Evolutionary conservation across 2,113 vertebrate species (phyloP).

Genomic region (Prinia subflava): DNA sequence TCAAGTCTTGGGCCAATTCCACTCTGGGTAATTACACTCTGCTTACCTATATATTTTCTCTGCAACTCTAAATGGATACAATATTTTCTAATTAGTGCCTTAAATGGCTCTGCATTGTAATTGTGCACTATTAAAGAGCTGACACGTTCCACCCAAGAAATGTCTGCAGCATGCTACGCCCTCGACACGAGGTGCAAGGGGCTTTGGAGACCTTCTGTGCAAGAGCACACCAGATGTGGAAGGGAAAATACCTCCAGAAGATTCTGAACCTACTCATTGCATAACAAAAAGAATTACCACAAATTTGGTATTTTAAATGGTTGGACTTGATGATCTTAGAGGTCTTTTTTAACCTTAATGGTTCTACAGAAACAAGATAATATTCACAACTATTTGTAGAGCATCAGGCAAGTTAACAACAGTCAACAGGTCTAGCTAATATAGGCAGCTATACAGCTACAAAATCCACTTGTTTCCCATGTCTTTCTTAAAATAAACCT

Average conservation of each 20-base stretch:
- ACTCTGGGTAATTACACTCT: constrained; percentile 63
- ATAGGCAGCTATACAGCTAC: not conserved
- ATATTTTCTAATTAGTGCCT: constrained; percentile 64
- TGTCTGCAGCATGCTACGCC: not conserved
- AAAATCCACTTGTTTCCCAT: not conserved
- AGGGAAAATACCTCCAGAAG: not conserved
- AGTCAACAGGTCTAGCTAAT: not conserved
- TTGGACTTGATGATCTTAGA: not conserved
- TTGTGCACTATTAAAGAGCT: constrained; percentile 14
- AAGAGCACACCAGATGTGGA: not conserved
- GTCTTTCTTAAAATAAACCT: not conserved
- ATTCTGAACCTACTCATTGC: not conserved
- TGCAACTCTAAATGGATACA: constrained; percentile 56
- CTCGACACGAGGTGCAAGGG: not conserved
- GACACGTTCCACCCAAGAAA: not conserved
- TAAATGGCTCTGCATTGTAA: constrained; percentile 45
- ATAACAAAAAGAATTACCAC: not conserved
- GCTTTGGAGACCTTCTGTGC: not conserved
- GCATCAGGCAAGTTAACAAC: not conserved
- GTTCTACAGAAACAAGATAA: not conserved
- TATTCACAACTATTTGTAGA: not conserved
- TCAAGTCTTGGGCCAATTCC: constrained; percentile 53
- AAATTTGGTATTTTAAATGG: not conserved
- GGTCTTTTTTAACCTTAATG: not conserved
- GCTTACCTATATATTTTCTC: constrained; percentile 65